Evolutionary conservation across 2,113 vertebrate species (phyloP).

Genomic region (Ceyx melanurus): DNA sequence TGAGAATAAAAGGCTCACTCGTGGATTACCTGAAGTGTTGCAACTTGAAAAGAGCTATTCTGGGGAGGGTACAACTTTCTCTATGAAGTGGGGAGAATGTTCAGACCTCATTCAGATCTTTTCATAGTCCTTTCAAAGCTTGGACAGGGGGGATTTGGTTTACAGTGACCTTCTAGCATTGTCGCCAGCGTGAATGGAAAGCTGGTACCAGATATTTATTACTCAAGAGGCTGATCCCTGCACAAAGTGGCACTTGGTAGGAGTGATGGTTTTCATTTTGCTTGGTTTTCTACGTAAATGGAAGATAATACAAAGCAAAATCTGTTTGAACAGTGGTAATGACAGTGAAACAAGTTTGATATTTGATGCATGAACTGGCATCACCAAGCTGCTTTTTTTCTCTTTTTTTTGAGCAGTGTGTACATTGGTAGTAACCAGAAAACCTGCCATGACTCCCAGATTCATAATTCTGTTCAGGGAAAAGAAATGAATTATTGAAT

Average conservation of each 20-base stretch:
- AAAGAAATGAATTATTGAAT: not conserved
- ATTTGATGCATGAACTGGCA: not conserved
- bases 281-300: not conserved
- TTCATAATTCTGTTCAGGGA: not conserved
- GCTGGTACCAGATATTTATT: not conserved
- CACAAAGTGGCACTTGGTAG: fast-evolving
- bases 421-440: not conserved
- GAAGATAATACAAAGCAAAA: not conserved
- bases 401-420: not conserved
- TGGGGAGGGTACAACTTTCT: not conserved
- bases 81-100: not conserved
- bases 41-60: not conserved
- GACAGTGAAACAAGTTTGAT: not conserved
- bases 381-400: not conserved
- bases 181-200: not conserved
- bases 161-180: not conserved
- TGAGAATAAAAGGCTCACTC: slow-evolving; percentile 19
- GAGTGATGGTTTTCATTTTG: not conserved
- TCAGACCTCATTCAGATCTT: not conserved
- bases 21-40: slow-evolving; percentile 13
- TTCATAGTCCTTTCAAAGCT: not conserved
- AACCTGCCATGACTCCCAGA: not conserved
- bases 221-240: not conserved
- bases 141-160: not conserved
- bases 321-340: not conserved